phyloP scores from a whole-genome alignment of 2,888 invertebrate species.

The Candidula unifasciata region DNA sequence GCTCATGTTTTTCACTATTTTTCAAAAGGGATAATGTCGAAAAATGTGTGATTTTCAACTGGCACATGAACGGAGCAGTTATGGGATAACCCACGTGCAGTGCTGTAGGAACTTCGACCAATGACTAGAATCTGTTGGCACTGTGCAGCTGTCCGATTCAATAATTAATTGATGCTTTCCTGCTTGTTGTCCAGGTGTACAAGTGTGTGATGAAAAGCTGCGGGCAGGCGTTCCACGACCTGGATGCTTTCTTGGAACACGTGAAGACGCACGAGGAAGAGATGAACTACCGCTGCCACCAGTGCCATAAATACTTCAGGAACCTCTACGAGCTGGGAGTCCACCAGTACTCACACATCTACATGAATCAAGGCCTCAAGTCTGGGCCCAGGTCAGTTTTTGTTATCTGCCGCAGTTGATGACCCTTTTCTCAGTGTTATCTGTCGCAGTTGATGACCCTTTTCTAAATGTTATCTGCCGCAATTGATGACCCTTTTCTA shows the following conservation, averaged over 20 bases:
- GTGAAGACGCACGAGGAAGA: conserved; percentile 81
- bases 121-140: too few species aligned
- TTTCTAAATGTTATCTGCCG: too few species aligned
- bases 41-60: too few species aligned
- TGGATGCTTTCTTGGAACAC: conserved; percentile 83
- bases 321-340: conserved; percentile 82
- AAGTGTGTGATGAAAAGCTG: conserved; percentile 84
- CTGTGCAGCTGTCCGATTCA: not conserved
- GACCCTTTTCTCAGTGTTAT: too few species aligned
- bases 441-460: too few species aligned
- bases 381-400: conserved; percentile 75
- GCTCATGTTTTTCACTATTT: too few species aligned
- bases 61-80: too few species aligned
- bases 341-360: conserved; percentile 83
- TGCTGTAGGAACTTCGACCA: too few species aligned
- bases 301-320: conserved; percentile 81
- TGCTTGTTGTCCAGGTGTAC: conserved; percentile 78
- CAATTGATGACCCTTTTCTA: too few species aligned
- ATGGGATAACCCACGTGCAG: too few species aligned
- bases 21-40: too few species aligned
- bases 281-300: conserved; percentile 82
- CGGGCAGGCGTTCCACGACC: conserved; percentile 81
- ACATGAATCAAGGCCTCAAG: conserved; percentile 78
- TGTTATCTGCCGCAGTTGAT: not conserved
- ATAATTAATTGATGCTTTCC: not conserved